Evolutionary conservation across 2,797 vertebrate genomes (phyloP).

Genomic region (Erpetoichthys calabaricus): DNA sequence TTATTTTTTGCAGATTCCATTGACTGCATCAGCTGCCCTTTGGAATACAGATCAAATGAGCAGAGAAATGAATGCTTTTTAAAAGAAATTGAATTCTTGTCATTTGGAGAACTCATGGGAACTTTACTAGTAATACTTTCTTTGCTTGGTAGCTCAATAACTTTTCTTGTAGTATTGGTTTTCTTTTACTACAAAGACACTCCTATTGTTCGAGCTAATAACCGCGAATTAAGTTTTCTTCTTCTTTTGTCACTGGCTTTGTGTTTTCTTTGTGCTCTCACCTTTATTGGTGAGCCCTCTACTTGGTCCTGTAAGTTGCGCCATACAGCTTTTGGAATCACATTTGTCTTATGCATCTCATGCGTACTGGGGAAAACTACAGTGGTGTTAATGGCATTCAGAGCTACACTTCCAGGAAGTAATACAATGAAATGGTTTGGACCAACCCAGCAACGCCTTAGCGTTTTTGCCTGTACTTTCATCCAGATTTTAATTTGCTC

Average conservation of each 20-base stretch:
- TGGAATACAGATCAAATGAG: conserved; percentile 39
- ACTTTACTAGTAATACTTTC: conserved; percentile 30
- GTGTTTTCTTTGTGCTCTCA: conserved; percentile 4
- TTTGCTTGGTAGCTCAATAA: conserved; percentile 31
- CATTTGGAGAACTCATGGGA: conserved; percentile 41
- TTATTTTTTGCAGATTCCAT: conserved; percentile 30
- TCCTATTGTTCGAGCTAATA: conserved; percentile 27
- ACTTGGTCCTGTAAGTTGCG: conserved; percentile 3
- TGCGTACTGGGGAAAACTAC: conserved; percentile 6
- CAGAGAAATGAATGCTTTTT: conserved; percentile 29
- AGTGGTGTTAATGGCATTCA: conserved; percentile 9
- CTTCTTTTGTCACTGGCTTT: conserved; percentile 2
- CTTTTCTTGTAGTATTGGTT: conserved; percentile 3
- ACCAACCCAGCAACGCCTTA: conserved; percentile 22
- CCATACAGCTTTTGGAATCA: conserved; percentile 4
- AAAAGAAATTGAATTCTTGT: conserved; percentile 41
- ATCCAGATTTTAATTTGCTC: conserved; percentile 33
- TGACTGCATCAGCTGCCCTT: conserved; percentile 30
- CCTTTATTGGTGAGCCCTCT: conserved; percentile 4
- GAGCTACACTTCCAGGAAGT: conserved; percentile 5
- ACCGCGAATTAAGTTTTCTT: conserved; percentile 7
- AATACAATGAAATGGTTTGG: conserved; percentile 10
- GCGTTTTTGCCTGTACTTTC: conserved; percentile 30
- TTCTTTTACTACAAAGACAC: conserved; percentile 24
- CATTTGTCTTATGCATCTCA: conserved; percentile 4